Conservation (phyloP, 2,888 invertebrate genomes). For the Ariolimax columbianus region DNA sequence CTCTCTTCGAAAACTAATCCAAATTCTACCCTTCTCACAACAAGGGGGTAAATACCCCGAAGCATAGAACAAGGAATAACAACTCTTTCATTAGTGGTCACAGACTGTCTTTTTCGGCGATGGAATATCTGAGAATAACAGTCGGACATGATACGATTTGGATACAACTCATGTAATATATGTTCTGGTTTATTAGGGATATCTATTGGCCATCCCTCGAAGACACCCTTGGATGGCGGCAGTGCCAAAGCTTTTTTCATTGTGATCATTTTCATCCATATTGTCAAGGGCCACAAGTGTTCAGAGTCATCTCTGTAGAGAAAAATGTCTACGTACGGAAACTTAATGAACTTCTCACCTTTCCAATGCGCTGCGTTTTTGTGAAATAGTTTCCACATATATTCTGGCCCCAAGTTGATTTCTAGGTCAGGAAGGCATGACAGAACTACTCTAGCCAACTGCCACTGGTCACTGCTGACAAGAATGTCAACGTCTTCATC, state of each 20-base stretch:
- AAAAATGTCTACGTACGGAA: conserved; percentile 53
- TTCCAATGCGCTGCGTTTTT: conserved; percentile 51
- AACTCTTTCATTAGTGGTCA: conserved; percentile 34
- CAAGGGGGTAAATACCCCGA: conserved; percentile 49
- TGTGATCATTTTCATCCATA: conserved; percentile 54
- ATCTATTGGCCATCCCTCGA: conserved; percentile 45
- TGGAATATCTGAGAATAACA: conserved; percentile 51
- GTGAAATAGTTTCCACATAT: conserved; percentile 55
- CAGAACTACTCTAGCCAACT: conserved; percentile 42
- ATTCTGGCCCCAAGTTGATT: conserved; percentile 50
- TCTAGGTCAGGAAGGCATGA: conserved; percentile 52
- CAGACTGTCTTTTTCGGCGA: conserved; percentile 34
- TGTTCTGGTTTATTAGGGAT: conserved; percentile 36
- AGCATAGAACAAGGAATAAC: conserved; percentile 48
- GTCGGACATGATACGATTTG: conserved; percentile 27
- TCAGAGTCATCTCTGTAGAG: conserved; percentile 46
- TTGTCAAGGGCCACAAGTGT: conserved; percentile 54
- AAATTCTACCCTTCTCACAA: conserved; percentile 26
- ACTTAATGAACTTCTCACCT: conserved; percentile 48
- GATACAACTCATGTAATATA: conserved; percentile 33
- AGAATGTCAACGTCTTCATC: conserved; percentile 54
- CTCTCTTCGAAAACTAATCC: conserved; percentile 39
- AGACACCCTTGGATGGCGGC: conserved; percentile 36
- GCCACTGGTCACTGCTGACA: conserved; percentile 45
- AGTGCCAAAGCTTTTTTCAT: conserved; percentile 18